phyloP scores from a whole-genome alignment of 2,888 invertebrate species.

The Epistrophella euchroma region DNA sequence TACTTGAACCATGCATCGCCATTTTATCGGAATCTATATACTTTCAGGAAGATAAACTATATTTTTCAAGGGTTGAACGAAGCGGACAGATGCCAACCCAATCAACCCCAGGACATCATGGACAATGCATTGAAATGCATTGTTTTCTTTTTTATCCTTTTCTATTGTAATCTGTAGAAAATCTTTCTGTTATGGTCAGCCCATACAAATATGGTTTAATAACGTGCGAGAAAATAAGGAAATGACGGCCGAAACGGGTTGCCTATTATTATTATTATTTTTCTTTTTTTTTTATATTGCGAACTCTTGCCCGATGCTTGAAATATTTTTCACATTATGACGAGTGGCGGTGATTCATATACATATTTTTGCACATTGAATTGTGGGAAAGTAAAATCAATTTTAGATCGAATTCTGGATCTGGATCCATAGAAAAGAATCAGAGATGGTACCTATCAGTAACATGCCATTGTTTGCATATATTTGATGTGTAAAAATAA shows the following conservation, averaged over 20 bases:
- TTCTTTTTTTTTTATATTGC: conserved; percentile 25
- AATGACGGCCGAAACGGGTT: conserved; percentile 69
- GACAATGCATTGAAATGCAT: conserved; percentile 8
- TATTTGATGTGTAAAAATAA: conserved; percentile 20
- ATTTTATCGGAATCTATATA: conserved; percentile 28
- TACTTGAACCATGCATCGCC: conserved; percentile 22
- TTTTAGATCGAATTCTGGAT: conserved; percentile 24
- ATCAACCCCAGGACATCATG: conserved; percentile 57
- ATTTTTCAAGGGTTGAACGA: conserved; percentile 57
- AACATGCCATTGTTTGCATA: conserved; percentile 19
- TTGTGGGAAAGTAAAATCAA: conserved; percentile 38
- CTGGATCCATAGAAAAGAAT: neutral
- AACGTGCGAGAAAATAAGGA: conserved; percentile 62
- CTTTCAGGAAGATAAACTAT: neutral
- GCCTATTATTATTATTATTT: conserved; percentile 56
- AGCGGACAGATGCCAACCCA: conserved; percentile 65
- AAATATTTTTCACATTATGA: neutral
- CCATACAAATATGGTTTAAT: conserved; percentile 78
- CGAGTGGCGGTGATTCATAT: conserved; percentile 23
- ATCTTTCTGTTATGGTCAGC: conserved; percentile 78
- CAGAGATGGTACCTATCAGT: conserved; percentile 27
- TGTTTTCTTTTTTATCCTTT: conserved; percentile 18
- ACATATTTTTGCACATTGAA: conserved; percentile 11
- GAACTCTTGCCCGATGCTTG: conserved; percentile 34
- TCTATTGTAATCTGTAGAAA: conserved; percentile 69